Evolutionary conservation across 2,888 invertebrate genomes (phyloP).

Genomic region (Gerris lacustris): DNA sequence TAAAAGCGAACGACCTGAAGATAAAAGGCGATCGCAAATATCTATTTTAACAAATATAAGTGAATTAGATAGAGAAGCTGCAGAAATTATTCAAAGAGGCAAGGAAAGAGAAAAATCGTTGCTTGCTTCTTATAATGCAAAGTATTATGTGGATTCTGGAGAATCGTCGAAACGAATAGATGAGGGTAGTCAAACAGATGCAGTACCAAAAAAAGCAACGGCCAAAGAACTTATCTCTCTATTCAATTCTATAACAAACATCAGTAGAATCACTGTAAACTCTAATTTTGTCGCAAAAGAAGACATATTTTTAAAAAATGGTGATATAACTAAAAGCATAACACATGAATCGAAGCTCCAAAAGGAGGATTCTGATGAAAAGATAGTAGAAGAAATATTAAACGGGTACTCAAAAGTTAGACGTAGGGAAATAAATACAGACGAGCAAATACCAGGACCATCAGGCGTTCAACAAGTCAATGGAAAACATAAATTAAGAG

Average conservation of each 20-base stretch:
- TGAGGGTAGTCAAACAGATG: slow-evolving; percentile 33
- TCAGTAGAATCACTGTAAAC: slow-evolving; percentile 44
- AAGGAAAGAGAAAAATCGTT: slow-evolving; percentile 32
- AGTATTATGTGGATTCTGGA: slow-evolving; percentile 32
- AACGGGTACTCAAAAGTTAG: too few species aligned
- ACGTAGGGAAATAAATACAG: neutral
- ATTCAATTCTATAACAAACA: slow-evolving; percentile 50
- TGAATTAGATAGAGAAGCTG: slow-evolving; percentile 65
- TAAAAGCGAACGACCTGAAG: slow-evolving; percentile 35
- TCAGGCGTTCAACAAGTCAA: neutral
- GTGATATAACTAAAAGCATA: slow-evolving; percentile 26
- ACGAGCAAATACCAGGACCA: neutral
- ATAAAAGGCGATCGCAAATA: slow-evolving; percentile 47
- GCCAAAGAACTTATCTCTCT: slow-evolving; percentile 48
- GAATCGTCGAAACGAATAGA: slow-evolving; percentile 32
- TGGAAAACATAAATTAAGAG: neutral
- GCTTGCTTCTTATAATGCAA: slow-evolving; percentile 31
- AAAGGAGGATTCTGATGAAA: neutral
- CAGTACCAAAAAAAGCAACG: slow-evolving; percentile 34
- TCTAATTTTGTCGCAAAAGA: slow-evolving; percentile 37
- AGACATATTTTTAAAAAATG: slow-evolving; percentile 24
- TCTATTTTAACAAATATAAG: slow-evolving; percentile 60
- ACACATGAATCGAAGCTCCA: neutral
- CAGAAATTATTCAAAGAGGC: slow-evolving; percentile 54
- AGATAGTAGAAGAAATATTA: too few species aligned